phyloP scores from a whole-genome alignment of 2,797 vertebrate species.

The Manis javanica region DNA sequence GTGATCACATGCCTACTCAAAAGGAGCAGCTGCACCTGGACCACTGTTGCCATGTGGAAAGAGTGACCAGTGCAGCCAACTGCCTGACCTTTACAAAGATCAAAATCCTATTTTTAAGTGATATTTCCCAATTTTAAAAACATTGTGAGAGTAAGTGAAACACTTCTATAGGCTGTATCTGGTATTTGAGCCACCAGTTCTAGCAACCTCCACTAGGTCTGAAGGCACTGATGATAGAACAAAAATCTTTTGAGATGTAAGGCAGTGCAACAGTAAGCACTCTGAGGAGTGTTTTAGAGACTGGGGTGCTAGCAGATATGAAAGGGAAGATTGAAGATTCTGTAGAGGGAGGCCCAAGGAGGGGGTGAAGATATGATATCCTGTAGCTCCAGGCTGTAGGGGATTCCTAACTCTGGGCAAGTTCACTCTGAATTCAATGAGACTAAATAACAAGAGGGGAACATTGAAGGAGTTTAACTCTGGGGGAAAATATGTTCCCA shows the following conservation, averaged over 20 bases:
- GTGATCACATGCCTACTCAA: not conserved
- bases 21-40: not conserved
- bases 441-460: too few species aligned
- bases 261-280: not conserved
- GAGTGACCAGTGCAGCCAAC: not conserved
- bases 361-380: not conserved
- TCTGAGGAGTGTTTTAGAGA: slow-evolving; percentile 1
- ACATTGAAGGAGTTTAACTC: too few species aligned
- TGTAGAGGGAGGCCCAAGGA: not conserved
- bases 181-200: not conserved
- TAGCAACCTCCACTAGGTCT: not conserved
- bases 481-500: too few species aligned
- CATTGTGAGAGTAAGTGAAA: not conserved
- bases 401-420: too few species aligned
- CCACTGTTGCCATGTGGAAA: not conserved
- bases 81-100: not conserved
- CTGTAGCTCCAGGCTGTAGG: too few species aligned
- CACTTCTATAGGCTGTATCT: not conserved
- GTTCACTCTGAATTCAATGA: too few species aligned
- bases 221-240: not conserved
- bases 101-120: slow-evolving; percentile 34
- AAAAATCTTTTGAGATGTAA: slow-evolving; percentile 16
- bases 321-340: not conserved
- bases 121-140: slow-evolving; percentile 1
- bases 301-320: not conserved